Evolutionary conservation across 2,113 vertebrate species (phyloP).

Genomic region (Ctenomys sociabilis): DNA sequence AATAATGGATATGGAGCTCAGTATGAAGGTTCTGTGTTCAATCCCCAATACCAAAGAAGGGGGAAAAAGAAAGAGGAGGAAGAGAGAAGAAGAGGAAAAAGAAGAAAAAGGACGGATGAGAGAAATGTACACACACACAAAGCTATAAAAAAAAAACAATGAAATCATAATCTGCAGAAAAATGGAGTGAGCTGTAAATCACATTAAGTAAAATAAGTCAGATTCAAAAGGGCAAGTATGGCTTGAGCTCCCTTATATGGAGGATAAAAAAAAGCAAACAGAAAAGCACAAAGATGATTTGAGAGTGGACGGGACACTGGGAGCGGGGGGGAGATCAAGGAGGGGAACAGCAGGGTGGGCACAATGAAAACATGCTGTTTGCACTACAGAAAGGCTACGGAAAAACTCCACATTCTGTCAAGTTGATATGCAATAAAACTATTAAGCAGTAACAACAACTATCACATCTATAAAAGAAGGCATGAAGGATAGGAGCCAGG

Average conservation of each 20-base stretch:
- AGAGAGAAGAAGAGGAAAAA: not conserved
- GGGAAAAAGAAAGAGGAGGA: not conserved
- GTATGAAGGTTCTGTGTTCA: not conserved
- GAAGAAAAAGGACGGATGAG: not conserved
- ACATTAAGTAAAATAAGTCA: not conserved
- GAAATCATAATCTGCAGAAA: not conserved
- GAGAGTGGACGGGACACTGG: not conserved
- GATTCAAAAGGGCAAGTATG: not conserved
- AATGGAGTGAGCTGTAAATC: not conserved
- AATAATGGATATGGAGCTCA: not conserved
- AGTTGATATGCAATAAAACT: not conserved
- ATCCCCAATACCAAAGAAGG: not conserved
- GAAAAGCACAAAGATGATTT: not conserved
- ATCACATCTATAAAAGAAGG: not conserved
- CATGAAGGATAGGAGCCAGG: fast-evolving
- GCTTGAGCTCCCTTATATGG: not conserved
- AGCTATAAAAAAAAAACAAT: not conserved
- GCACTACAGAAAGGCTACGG: not conserved
- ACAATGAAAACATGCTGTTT: too few species aligned
- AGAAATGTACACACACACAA: not conserved
- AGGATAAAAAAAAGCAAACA: not conserved
- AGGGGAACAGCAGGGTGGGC: not conserved
- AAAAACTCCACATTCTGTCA: not conserved
- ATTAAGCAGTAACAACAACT: not conserved
- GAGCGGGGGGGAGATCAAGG: not conserved